phyloP scores from a whole-genome alignment of 2,113 vertebrate species.

The Actinemys pallida region DNA sequence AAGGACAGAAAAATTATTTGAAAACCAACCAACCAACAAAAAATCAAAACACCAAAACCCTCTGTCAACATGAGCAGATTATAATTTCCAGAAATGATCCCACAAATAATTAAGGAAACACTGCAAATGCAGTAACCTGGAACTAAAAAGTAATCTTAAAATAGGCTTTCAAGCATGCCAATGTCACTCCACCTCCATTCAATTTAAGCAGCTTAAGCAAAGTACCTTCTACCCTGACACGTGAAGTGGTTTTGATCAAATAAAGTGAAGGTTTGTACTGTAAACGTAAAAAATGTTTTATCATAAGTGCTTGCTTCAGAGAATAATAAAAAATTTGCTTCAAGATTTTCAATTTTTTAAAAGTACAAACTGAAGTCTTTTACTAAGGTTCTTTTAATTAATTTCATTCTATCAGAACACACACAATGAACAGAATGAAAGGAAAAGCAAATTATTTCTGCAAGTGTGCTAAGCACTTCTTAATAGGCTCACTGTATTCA shows the following conservation, averaged over 20 bases:
- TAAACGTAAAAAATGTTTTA: conserved; percentile 12
- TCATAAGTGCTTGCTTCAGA: not conserved
- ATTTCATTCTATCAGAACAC: not conserved
- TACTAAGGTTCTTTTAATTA: not conserved
- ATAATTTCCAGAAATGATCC: not conserved
- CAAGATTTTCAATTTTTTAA: not conserved
- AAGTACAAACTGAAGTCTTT: not conserved
- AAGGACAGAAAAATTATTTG: not conserved
- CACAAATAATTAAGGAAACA: not conserved
- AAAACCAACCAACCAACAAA: not conserved
- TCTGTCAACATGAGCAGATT: not conserved
- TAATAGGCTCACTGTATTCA: not conserved
- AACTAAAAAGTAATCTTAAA: conserved; percentile 2
- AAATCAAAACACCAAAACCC: not conserved
- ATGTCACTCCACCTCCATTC: not conserved
- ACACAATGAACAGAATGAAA: not conserved
- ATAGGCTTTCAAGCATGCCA: not conserved
- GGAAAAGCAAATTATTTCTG: not conserved
- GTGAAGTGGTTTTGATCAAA: conserved; percentile 11
- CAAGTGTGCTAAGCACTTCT: not conserved
- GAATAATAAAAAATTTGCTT: not conserved
- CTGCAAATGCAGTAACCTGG: not conserved
- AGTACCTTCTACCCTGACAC: conserved; percentile 11
- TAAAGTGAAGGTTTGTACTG: not conserved
- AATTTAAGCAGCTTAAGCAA: not conserved